Evolutionary conservation across 2,797 vertebrate species (phyloP).

Genomic region (Pristis pectinata): DNA sequence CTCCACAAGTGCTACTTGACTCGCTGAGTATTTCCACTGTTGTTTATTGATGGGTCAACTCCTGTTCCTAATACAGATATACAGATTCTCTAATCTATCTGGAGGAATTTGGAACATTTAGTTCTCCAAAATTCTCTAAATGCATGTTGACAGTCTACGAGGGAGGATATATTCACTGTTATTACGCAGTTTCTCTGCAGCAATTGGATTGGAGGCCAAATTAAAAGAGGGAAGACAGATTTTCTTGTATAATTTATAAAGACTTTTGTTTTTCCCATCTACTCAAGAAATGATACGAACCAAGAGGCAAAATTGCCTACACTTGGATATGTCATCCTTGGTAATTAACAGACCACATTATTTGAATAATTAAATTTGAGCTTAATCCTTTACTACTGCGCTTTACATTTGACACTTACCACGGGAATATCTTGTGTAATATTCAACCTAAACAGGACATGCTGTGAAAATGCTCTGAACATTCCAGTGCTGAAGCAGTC

Average conservation of each 20-base stretch:
- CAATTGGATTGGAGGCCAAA: too few species aligned
- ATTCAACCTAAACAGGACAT: slow-evolving; percentile 79
- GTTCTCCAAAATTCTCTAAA: too few species aligned
- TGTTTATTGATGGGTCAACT: too few species aligned
- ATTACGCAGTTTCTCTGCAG: too few species aligned
- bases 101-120: too few species aligned
- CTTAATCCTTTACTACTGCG: neutral
- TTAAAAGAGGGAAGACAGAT: neutral
- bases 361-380: neutral
- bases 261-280: neutral
- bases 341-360: neutral
- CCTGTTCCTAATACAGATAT: too few species aligned
- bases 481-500: slow-evolving; percentile 80
- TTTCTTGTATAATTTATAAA: neutral
- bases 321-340: neutral
- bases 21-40: too few species aligned
- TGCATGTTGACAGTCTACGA: too few species aligned
- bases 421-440: slow-evolving; percentile 69
- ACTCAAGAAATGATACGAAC: neutral
- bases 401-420: slow-evolving; percentile 56
- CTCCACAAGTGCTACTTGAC: too few species aligned
- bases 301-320: neutral
- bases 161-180: too few species aligned
- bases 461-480: slow-evolving; percentile 89
- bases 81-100: too few species aligned